Conservation (phyloP, 1,140 invertebrate species). For the Sinonovacula constricta region DNA sequence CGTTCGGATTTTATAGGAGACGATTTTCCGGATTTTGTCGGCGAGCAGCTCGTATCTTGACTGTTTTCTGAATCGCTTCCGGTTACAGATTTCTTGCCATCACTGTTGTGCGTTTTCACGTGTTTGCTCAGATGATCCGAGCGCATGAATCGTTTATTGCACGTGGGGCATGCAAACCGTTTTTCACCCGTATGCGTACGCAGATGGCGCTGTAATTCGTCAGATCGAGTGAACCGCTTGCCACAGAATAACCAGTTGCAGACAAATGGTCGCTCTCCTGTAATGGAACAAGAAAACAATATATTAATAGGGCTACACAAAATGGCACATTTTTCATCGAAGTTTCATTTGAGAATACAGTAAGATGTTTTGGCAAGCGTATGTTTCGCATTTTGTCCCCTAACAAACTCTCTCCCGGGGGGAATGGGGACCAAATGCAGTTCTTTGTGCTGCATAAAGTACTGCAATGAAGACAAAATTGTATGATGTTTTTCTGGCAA, state of each 20-base stretch:
- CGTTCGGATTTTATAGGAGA: not conserved
- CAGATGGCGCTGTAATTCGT: conserved; percentile 94
- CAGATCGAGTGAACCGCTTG: conserved; percentile 93
- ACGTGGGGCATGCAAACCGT: conserved; percentile 93
- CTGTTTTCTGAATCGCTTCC: conserved; percentile 67
- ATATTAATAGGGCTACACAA: too few relatives aligned
- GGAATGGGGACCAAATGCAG: too few relatives aligned
- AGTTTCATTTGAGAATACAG: too few relatives aligned
- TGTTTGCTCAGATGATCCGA: conserved; percentile 81
- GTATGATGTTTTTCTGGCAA: too few relatives aligned
- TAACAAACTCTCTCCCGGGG: too few relatives aligned
- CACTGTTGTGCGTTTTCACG: conserved; percentile 73
- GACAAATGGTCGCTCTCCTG: conserved; percentile 77
- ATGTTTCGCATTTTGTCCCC: too few relatives aligned
- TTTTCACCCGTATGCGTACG: conserved; percentile 97
- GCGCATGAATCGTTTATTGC: conserved; percentile 95
- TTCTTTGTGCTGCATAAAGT: too few relatives aligned
- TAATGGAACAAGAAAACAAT: not conserved
- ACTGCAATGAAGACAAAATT: too few relatives aligned
- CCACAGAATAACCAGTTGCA: conserved; percentile 95
- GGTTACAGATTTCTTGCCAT: conserved; percentile 59
- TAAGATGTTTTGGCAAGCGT: too few relatives aligned
- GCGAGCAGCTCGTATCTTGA: conserved; percentile 39
- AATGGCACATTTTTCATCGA: too few relatives aligned
- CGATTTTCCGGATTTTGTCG: conserved; percentile 1